Percentiles rank a stretch among this genome's conserved stretches.
Evolutionary conservation across 2,113 vertebrate genomes (phyloP).

Genomic region (Saiga tatarica): DNA sequence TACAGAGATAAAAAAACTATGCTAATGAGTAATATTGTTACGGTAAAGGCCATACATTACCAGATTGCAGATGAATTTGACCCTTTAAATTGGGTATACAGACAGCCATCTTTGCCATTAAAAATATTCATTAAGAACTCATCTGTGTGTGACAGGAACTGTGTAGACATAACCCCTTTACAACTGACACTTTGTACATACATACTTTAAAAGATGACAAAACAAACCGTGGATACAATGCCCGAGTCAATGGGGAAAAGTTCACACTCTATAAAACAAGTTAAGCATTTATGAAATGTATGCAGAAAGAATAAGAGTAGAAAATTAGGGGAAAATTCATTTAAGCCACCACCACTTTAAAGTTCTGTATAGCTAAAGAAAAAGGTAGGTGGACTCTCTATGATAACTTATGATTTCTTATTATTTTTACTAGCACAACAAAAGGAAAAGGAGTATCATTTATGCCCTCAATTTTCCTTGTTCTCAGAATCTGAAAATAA

Average conservation of each 20-base stretch:
- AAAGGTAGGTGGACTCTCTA: not conserved
- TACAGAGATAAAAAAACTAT: not conserved
- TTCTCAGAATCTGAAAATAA: not conserved
- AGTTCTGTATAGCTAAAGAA: not conserved
- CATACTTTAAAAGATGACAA: not conserved
- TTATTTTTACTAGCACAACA: not conserved
- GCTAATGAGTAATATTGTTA: not conserved
- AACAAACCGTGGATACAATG: not conserved
- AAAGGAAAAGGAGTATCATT: not conserved
- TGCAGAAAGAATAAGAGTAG: not conserved
- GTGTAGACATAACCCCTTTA: not conserved
- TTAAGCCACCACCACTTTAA: not conserved
- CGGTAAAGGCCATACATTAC: not conserved
- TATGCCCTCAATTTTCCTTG: not conserved
- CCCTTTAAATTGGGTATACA: not conserved
- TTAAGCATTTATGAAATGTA: not conserved
- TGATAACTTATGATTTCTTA: not conserved
- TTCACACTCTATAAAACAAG: not conserved
- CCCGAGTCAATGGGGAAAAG: not conserved
- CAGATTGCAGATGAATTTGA: not conserved
- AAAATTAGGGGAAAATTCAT: not conserved
- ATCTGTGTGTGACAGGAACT: not conserved
- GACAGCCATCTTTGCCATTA: not conserved
- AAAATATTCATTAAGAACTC: not conserved
- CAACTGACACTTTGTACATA: not conserved